Base-by-base conservation (phyloP, 2,113 vertebrate species). In the Nibea coibor region DNA sequence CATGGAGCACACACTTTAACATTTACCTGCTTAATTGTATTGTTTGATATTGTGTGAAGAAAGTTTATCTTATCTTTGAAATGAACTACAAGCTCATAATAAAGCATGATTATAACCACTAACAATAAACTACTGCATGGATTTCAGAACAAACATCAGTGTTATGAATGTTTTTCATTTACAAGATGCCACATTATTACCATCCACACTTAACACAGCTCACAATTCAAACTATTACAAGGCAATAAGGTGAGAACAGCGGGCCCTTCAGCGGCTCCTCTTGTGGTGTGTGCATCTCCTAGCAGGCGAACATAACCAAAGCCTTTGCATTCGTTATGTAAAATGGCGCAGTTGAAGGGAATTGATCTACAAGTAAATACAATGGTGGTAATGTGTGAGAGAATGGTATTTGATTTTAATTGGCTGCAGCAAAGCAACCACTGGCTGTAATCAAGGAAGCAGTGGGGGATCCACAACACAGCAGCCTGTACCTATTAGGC, bases 351-450 rank as follows among this genome's bases (percentile, higher is more conserved):
- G 80, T 85, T 87, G 85, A 90, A 78, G 88, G 84, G 83, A 90
- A 85, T 74, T 75, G 84, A 86, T 89, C 86, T 84, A 74, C 81
- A 73, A 87, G 84, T 87, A 89, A 91, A 90, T 90, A 90, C 71
- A 89, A 83, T 81, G 84, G 72, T 35, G 78, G 75, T 82, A 72
- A 89, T 82, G 86, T 87, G 87, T 59, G 72, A 84, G 85, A 85
- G 72, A 91, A 84, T 53, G 56, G 71, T 78, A 88, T 90, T 88
- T 91, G 81, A 88, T 90, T 90, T 89, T 90, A 90, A 92, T 89
- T 93, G 89, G 85, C 74, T 90, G 85, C 88, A 82, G 85, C 81
- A 87, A 87, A 89, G 80, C 83, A 90, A 85, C 84, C 80, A 68
- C 78, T 86, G 86, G 42, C 84, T 84, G 89, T 87, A 93, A 90